Evolutionary conservation across 2,113 vertebrate genomes (phyloP), one percentile per base, ranked within the genome.

Genomic region (Lasiurus borealis): DNA sequence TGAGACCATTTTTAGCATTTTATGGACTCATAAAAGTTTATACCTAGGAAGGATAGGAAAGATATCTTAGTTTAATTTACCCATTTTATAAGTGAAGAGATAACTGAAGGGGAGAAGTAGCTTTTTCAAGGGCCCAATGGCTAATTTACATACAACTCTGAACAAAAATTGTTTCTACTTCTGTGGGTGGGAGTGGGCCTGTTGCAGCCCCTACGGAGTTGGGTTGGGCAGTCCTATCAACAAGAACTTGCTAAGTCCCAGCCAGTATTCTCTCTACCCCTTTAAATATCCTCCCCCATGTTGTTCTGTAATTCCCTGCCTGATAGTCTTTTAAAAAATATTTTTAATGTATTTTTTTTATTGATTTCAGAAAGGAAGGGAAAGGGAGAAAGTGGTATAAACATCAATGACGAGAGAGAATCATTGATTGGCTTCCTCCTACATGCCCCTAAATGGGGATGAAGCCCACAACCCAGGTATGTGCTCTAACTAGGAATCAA

Each of bases 61-160:
- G 36, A 71, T n/a, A 31, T 72, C 62, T 29, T 91, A 46, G 36
- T 11, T 77, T 86, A 91, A 76, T 80, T 91, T 59, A 46, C 21
- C 34, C 77, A 64, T 40, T 82, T 82, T 66, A 82, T 31, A 93
- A 52, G 29, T 2, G 13, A 95, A 66, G 75, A 96, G 57, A 93
- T 66, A 91, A 62, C 11, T 16, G 36, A 81, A 87, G 84, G 78
- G 76, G 54, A 80, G 36, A 64, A 81, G 50, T 10, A n/a, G 25
- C 16, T 66, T 88, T 66, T 75, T 72, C 34, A 81, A 62, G 77
- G 87, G 40, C 82, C 66, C 64, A 54, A 68, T 7, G 36, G 59
- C 27, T 81, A 27, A 88, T 76, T 27, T 91, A 23, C 52, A 81
- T 18, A 62, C 5, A 84, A 75, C 40, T 68, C 57, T 46, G 54